Evolutionary conservation across 2,888 invertebrate species (phyloP).

Genomic region (Oxycera nigricornis): DNA sequence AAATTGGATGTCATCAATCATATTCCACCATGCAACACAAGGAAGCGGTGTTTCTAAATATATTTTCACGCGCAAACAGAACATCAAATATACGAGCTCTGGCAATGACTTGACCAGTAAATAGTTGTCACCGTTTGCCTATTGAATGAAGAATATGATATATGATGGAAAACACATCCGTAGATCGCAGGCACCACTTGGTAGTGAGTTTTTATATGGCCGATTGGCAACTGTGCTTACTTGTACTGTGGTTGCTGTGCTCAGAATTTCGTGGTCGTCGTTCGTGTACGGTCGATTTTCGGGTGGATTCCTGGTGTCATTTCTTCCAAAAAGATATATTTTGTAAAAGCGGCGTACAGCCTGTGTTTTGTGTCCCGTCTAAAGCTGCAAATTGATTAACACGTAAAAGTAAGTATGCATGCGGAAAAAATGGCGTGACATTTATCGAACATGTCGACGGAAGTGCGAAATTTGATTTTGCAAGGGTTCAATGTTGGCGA

Average conservation of each 20-base stretch:
- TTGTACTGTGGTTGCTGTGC: background rate
- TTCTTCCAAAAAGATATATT: slow-evolving; percentile 22
- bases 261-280: slow-evolving; percentile 16
- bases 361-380: slow-evolving; percentile 36
- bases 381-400: slow-evolving; percentile 18
- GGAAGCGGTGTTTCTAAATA: too few relatives aligned
- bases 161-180: too few relatives aligned
- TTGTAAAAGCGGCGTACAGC: slow-evolving; percentile 21
- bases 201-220: too few relatives aligned
- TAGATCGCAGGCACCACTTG: too few relatives aligned
- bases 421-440: background rate
- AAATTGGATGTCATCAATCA: too few relatives aligned
- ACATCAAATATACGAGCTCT: too few relatives aligned
- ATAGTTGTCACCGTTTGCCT: too few relatives aligned
- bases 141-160: too few relatives aligned
- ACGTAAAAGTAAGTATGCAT: slow-evolving; percentile 19
- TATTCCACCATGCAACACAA: too few relatives aligned
- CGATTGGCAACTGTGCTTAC: too few relatives aligned
- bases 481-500: slow-evolving; percentile 11
- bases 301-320: slow-evolving; percentile 37
- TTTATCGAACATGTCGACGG: background rate
- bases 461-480: background rate
- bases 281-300: slow-evolving; percentile 34
- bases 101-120: too few relatives aligned
- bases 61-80: too few relatives aligned